Conservation (phyloP, 2,113 vertebrate genomes). For the Plecotus auritus region DNA sequence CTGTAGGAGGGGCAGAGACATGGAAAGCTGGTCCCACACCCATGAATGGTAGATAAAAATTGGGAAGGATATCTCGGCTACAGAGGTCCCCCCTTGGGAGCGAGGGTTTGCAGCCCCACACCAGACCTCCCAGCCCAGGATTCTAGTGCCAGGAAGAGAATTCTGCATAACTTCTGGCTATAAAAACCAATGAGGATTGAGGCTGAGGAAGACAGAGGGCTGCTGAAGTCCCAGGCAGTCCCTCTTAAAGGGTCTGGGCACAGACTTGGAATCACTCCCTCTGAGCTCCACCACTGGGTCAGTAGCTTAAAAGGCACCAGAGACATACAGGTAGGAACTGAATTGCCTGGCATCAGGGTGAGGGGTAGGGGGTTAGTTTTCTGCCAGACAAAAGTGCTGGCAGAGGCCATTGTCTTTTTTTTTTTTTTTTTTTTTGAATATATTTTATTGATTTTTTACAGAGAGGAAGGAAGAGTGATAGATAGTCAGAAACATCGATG, state of each 20-base stretch:
- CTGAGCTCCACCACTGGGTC: not conserved
- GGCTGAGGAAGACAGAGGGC: not conserved
- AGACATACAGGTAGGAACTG: not conserved
- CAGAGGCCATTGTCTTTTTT: not conserved
- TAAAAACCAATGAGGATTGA: not conserved
- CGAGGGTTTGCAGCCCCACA: not conserved
- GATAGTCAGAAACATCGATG: too few relatives aligned
- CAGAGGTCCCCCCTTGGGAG: not conserved
- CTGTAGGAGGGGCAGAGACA: not conserved
- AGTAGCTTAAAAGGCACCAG: not conserved
- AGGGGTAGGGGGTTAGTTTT: not conserved
- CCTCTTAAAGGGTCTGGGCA: not conserved
- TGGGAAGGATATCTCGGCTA: not conserved
- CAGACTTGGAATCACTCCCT: not conserved
- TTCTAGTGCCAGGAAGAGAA: not conserved
- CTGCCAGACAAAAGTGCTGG: not conserved
- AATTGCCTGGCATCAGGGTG: not conserved
- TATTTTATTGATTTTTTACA: too few relatives aligned
- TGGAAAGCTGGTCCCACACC: not conserved
- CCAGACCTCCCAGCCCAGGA: not conserved
- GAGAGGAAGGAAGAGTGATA: too few relatives aligned
- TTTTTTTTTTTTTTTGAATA: too few relatives aligned
- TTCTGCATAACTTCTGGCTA: not conserved
- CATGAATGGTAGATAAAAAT: not conserved
- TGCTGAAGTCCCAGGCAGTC: not conserved